Evolutionary conservation across 2,113 vertebrate species (phyloP), one percentile per base, ranked within the genome.

Genomic region (Ceratotherium simum): DNA sequence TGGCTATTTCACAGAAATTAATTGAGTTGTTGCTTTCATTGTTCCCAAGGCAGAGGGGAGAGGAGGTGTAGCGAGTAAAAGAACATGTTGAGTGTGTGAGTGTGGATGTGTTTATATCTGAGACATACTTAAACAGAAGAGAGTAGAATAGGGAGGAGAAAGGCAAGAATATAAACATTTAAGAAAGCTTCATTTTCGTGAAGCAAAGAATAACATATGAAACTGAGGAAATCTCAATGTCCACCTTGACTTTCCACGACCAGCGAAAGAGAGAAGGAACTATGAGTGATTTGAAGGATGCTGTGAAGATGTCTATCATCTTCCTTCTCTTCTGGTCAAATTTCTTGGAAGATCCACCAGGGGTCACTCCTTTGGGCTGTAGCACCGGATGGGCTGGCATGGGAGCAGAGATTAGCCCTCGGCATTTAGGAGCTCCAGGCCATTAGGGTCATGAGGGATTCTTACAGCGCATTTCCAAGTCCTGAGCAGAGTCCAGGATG

Each of bases 1-100:
- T 36, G 6, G 46, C 39, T 81, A 84, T 67, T 91, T 89, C 84
- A 81, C 5, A 67, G 60, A 81, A 93, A 97, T 70, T 75, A 88
- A 87, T 48, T 72, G n/a, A 75, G 65, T n/a, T 96, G 80, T 78
- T 60, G 23, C 48, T 56, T 33, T 95, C 54, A 46, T 36, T 92
- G 72, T 21, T 75, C 33, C 16, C 39, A 73, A 54, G 18, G 39
- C 48, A 48, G 2, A 27, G 82, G 46, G 29, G 33, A 23, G 27
- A 12, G 4, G 18, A 48, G 36, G 9, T 29, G 42, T 0, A 82
- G 58, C 6, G 36, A 89, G 29, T 14, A 1, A 67, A 11, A 25
- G n/a, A 20, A 0, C 33, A 25, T 8, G 6, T 21, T 88, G 65
- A 58, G 51, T 31, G 3, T 42, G 4, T 64, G 36, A 54, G 42